Evolutionary conservation across 2,888 invertebrate species (phyloP), one percentile per base, ranked within the genome.

Genomic region (Panzeria rudis): DNA sequence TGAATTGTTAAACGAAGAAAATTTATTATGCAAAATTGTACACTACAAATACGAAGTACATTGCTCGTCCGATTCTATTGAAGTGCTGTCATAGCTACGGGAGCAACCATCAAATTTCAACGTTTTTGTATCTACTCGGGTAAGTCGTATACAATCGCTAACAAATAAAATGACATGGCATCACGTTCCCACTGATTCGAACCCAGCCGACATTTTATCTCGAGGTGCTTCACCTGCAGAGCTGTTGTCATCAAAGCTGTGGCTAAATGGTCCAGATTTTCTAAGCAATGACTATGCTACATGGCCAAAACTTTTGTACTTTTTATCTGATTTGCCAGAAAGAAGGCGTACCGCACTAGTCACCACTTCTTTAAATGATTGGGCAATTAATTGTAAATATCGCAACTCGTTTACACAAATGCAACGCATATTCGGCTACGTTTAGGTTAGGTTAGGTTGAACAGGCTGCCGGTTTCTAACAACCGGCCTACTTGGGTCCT

Each of bases 31-130:
- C n/a, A n/a, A n/a, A n/a, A n/a, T n/a, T n/a, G n/a, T n/a, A n/a
- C n/a, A n/a, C n/a, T n/a, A n/a, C n/a, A n/a, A n/a, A n/a, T n/a
- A n/a, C n/a, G n/a, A 73, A 13, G 20, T 71, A 9, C 75, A 80
- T 69, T 86, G 82, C 11, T 86, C 82, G 82, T 84, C 82, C 0
- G 78, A 86, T 35, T 86, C 82, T 0, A 79, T 76, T 20, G 66
- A 82, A 13, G 79, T 78, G 1, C 20, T 86, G 6, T 84, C 82
- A 4, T 87, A 80, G 84, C 11, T 87, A 15, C 72, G 35, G 2
- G 83, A 83, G 2, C 69, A 86, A n/a, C 59, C 83, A 17, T 86
- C 83, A 11, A 44, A 61, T 17, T 61, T 61, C 11, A 61, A 61
- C 17, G 17, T 61, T 35, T 61, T 32, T 61, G 59, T 61, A 35